These are phyloP conservation scores for Megalops atlanticus DNA, from an alignment of 2,113 vertebrate genomes.

Conservation along the genomic window DNA sequence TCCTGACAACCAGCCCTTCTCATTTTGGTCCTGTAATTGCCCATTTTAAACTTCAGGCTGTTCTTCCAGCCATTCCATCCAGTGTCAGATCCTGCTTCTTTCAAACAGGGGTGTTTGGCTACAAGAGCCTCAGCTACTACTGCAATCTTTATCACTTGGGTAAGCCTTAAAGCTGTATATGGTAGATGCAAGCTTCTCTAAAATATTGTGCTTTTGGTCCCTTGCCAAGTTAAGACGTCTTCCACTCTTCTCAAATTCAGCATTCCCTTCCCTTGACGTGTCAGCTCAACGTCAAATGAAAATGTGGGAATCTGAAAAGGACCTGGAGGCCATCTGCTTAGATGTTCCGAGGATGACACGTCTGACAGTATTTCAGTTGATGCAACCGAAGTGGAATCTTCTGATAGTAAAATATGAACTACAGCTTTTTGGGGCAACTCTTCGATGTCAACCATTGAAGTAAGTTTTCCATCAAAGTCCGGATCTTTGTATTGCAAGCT, in stretches of 20 bases:
- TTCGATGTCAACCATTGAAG: conserved; percentile 36
- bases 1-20: conserved; percentile 39
- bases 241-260: conserved; percentile 24
- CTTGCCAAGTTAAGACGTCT: conserved; percentile 21
- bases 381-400: conserved; percentile 35
- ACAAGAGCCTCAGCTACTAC: background rate
- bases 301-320: conserved; percentile 37
- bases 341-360: background rate
- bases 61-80: conserved; percentile 25
- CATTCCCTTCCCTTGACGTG: conserved; percentile 28
- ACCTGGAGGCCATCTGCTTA: conserved; percentile 17
- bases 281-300: conserved; percentile 28
- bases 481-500: conserved; percentile 28
- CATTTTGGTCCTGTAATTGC: conserved; percentile 39
- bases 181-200: too few species aligned
- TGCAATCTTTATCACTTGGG: conserved; percentile 6
- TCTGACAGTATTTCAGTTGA: conserved; percentile 37
- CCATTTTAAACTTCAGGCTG: conserved; percentile 21
- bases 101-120: conserved; percentile 2
- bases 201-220: too few species aligned
- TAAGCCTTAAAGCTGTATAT: conserved; percentile 8
- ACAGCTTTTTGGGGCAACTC: conserved; percentile 40
- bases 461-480: conserved; percentile 34
- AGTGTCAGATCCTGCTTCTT: conserved; percentile 3
- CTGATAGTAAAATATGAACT: conserved; percentile 9